A percentile compares a stretch with the other conserved stretches of the same genome.
These are phyloP conservation scores for Triops longicaudatus DNA, from an alignment of 1,140 invertebrate species.

Conservation along the genomic window DNA sequence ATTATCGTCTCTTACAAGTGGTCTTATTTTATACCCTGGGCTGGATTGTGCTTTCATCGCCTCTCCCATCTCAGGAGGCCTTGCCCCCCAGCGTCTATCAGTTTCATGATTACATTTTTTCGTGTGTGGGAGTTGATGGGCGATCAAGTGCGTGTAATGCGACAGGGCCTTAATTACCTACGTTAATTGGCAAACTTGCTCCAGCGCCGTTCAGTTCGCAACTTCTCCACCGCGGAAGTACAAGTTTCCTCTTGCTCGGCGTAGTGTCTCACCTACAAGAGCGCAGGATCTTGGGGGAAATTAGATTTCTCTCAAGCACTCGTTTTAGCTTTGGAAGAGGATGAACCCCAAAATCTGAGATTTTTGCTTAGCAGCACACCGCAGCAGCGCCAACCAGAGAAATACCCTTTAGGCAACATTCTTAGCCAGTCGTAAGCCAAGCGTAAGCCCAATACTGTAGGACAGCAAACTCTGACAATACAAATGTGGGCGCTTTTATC, in stretches of 20 bases:
- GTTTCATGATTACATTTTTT: too few species aligned
- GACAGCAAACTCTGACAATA: not conserved
- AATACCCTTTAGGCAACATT: not conserved
- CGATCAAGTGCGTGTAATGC: too few species aligned
- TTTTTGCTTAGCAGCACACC: not conserved
- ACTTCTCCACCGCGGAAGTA: not conserved
- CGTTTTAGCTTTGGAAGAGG: too few species aligned
- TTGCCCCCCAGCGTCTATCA: too few species aligned
- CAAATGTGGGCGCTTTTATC: slow-evolving; percentile 11
- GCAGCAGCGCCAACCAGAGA: not conserved
- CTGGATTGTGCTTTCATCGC: too few species aligned
- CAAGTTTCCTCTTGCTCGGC: not conserved
- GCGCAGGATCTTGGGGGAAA: too few species aligned
- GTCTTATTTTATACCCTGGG: too few species aligned
- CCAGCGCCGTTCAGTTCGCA: not conserved
- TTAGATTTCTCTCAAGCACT: too few species aligned
- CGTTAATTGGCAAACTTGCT: slow-evolving; percentile 6
- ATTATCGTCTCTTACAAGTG: too few species aligned
- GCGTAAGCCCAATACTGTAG: not conserved
- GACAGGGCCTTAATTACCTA: not conserved
- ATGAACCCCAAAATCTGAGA: not conserved
- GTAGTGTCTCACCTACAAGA: not conserved
- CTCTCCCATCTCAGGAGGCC: too few species aligned
- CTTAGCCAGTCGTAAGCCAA: not conserved
- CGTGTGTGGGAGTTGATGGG: too few species aligned